Percentiles rank a stretch among this genome's conserved stretches.
These are phyloP conservation scores for Drosophila lowei DNA, from an alignment of 1,140 invertebrate genomes.

Conservation along the genomic window DNA sequence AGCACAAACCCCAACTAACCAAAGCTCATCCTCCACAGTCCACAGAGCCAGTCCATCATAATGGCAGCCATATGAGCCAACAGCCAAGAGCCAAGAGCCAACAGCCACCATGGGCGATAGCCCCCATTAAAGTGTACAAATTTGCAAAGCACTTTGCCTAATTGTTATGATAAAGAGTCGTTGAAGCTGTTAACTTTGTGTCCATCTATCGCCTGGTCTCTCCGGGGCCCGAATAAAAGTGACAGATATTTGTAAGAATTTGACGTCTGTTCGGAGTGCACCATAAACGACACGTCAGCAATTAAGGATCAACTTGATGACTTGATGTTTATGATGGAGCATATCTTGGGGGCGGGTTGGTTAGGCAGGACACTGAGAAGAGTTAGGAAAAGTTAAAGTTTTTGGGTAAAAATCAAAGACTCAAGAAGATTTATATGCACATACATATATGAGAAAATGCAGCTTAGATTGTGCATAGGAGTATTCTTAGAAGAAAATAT, in stretches of 20 bases:
- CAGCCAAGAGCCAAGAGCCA: too few species aligned
- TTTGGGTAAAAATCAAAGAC: too few species aligned
- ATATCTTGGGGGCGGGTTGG: too few species aligned
- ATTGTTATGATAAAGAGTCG: conserved; percentile 57
- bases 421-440: too few species aligned
- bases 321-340: background rate
- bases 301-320: conserved; percentile 20
- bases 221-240: too few species aligned
- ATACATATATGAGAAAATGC: too few species aligned
- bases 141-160: conserved; percentile 59
- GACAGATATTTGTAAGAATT: background rate
- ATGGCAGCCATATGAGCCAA: conserved; percentile 19
- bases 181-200: conserved; percentile 16
- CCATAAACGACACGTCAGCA: conserved; percentile 3
- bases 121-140: conserved; percentile 58
- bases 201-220: background rate
- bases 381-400: too few species aligned
- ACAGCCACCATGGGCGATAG: conserved; percentile 38
- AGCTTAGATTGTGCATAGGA: too few species aligned
- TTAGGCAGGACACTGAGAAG: too few species aligned
- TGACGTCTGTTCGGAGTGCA: background rate
- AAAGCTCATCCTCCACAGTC: conserved; percentile 19
- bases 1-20: conserved; percentile 23
- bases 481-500: too few species aligned
- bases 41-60: conserved; percentile 25